Base-by-base conservation (phyloP, 2,888 invertebrate species). In the Tachina lurida region DNA sequence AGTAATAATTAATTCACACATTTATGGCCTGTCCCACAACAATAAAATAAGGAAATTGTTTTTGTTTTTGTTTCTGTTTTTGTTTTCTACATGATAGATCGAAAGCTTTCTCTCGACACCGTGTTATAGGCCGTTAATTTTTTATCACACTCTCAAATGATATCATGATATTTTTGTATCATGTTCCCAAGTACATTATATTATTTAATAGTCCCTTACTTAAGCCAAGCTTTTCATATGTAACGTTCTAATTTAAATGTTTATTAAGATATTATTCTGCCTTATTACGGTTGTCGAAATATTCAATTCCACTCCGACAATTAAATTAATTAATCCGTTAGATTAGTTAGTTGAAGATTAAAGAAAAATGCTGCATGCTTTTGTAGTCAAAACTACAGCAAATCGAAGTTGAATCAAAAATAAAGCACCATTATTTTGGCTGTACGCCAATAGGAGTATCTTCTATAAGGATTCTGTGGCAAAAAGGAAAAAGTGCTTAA, bases 141-240 rank as follows among this genome's bases (percentile, higher is more conserved):
- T 49, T 41, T 15, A 0, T 62, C 52, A 74, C 39, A 67, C 73
- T 75, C 68, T 68, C 45, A 75, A 75, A 68, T 68, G 74, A 62
- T 75, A 80, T 74, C 67, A 74, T 49, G 43, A 52, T 43, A 67
- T 12, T 19, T 52, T n/a, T 52, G 9, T 7, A 52, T 17, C n/a
- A 17, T 52, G 3, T n/a, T 17, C 17, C 17, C 39, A 65, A 56
- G 56, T 47, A 67, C 3, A 31, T 8, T 73, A 68, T 49, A 47
- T 62, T 62, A 62, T 62, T 49, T 19, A 49, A 15, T 17, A 31
- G 60, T 31, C 7, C 47, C 47, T 45, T 47, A 47, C 45, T 58
- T 58, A 73, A 58, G 43, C 7, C 7, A 68, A 39, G 4, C n/a
- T 31, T 60, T 19, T 47, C 10, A 52, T 17, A 68, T 17, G 5